Evolutionary conservation across 2,888 invertebrate species (phyloP), one percentile per base, ranked within the genome.

Genomic region (Pharmacophagus antenor): DNA sequence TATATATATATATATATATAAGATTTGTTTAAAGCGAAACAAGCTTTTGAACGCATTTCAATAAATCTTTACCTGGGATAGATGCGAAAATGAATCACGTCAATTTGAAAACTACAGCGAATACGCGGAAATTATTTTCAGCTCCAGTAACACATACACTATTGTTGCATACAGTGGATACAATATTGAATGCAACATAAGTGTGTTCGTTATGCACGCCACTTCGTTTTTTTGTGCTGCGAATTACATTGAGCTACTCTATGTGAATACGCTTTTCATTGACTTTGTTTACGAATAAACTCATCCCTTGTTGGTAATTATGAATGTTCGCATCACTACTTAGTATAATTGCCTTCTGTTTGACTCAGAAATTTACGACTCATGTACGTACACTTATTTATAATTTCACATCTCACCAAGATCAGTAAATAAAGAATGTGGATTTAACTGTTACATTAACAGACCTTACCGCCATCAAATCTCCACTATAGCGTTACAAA

Each of bases 131-230:
- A 56, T 61, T 56, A 56, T 25, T 61, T 61, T 61, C 47, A 61
- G 61, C 61, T 56, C 61, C 56, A 61, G 61, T 56, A 61, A 56
- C 47, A 56, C 61, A 52, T 56, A 47, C 47, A 61, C 61, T 41
- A 52, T 61, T 25, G 56, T 56, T 58, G 47, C 42, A 31, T 25
- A 61, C 61, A 56, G 56, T 64, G 58, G 49, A 55, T 56, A 61
- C 62, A 68, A 62, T 64, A 61, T 76, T 71, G 67, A 78, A 75
- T 64, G 69, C 74, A 67, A 63, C 70, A 77, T 72, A 70, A 80
- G 79, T 76, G 74, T 74, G 74, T 80, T 83, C 77, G 80, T 82
- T 81, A 66, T 67, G 65, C 63, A 63, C 59, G 65, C 65, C 64
- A 61, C 63, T 64, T 56, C 59, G 51, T 63, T 63, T 61, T 58